Conservation (phyloP, 2,113 vertebrate species). For the Rhabdornis inornatus region DNA sequence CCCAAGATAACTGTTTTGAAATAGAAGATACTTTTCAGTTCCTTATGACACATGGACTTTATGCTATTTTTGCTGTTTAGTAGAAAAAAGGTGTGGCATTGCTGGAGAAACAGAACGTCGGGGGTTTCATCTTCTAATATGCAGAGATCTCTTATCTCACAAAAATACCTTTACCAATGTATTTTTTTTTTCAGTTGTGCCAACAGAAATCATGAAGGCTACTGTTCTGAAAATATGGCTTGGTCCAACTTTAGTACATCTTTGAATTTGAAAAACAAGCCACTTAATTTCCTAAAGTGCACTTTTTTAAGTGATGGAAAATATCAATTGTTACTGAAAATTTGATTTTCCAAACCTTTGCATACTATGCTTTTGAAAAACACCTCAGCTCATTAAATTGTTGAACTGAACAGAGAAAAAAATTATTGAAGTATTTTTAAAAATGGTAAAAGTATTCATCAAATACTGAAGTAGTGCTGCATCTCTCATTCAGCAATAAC, state of each 20-base stretch:
- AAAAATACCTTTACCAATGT: not conserved
- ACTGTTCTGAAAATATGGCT: not conserved
- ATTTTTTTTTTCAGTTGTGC: not conserved
- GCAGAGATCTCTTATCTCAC: not conserved
- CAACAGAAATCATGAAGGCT: not conserved
- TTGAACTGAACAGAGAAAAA: not conserved
- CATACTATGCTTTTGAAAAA: not conserved
- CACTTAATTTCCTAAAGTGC: not conserved
- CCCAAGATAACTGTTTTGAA: not conserved
- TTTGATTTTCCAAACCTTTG: not conserved
- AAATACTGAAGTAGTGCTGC: not conserved
- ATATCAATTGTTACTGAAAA: conserved; percentile 3
- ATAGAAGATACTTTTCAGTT: not conserved
- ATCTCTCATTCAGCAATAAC: not conserved
- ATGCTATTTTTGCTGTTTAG: not conserved
- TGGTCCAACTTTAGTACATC: not conserved
- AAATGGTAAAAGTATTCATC: not conserved
- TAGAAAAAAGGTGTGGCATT: not conserved
- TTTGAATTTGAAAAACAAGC: not conserved
- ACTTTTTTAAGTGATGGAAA: not conserved
- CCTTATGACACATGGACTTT: not conserved
- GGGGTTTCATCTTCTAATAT: not conserved
- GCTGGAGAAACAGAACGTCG: not conserved
- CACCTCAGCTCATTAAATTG: not conserved
- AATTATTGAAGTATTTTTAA: not conserved